These are phyloP conservation scores for Labroides dimidiatus DNA, from an alignment of 2,797 vertebrate genomes.

Conservation along the genomic window DNA sequence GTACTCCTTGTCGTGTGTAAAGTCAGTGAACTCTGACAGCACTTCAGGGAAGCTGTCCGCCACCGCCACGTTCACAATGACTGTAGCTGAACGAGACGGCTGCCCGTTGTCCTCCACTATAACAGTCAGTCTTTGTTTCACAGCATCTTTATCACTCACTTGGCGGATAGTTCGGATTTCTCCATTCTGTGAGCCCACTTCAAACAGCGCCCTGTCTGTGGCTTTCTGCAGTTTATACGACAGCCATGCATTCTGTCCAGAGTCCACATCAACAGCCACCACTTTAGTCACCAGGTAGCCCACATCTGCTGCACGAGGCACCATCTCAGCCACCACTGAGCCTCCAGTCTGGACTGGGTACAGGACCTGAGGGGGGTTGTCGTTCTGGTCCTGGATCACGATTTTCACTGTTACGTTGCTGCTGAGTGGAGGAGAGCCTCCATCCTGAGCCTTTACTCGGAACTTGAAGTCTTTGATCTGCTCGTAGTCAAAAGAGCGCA, in stretches of 20 bases:
- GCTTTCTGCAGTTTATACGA: conserved; percentile 82
- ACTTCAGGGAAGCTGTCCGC: conserved; percentile 35
- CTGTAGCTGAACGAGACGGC: conserved; percentile 71
- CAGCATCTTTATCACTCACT: conserved; percentile 78
- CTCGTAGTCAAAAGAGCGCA: conserved; percentile 80
- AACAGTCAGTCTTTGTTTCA: conserved; percentile 80
- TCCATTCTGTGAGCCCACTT: conserved; percentile 80
- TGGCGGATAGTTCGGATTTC: conserved; percentile 76
- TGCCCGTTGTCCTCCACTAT: conserved; percentile 81
- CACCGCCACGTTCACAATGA: conserved; percentile 30
- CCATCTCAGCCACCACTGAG: conserved; percentile 81
- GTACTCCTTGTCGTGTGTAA: conserved; percentile 24
- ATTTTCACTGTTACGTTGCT: conserved; percentile 50
- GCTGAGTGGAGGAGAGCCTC: conserved; percentile 56
- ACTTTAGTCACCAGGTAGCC: conserved; percentile 86
- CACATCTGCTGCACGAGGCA: conserved; percentile 82
- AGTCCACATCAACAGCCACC: conserved; percentile 83
- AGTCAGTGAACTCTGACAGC: conserved; percentile 19
- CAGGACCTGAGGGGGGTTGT: conserved; percentile 49
- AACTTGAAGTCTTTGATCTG: conserved; percentile 47
- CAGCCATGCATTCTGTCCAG: conserved; percentile 85
- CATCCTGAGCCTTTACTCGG: conserved; percentile 54
- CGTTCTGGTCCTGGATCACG: conserved; percentile 39
- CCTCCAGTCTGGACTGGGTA: conserved; percentile 47
- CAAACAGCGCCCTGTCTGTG: conserved; percentile 82